phyloP scores from a whole-genome alignment of 2,888 invertebrate species.

The Herminia tarsipennalis region DNA sequence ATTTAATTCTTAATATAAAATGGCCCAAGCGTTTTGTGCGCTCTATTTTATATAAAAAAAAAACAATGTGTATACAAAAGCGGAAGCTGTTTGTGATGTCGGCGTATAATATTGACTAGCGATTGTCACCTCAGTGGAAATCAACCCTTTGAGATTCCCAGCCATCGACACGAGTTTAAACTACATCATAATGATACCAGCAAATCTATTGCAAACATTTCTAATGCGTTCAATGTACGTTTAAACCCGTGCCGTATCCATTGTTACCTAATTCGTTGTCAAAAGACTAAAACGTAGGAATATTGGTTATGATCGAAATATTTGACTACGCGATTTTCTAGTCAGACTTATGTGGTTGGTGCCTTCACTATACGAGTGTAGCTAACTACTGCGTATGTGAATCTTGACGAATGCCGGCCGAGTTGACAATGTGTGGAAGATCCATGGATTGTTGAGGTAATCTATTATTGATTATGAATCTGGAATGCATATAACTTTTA shows the following conservation, averaged over 20 bases:
- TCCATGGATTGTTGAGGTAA: background rate
- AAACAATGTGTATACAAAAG: slow-evolving; percentile 20
- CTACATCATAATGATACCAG: slow-evolving; percentile 10
- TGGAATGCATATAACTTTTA: too few relatives aligned
- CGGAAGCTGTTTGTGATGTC: slow-evolving; percentile 65
- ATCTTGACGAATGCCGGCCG: background rate
- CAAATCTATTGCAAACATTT: background rate
- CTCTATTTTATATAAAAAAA: slow-evolving; percentile 23
- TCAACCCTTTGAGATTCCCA: slow-evolving; percentile 64
- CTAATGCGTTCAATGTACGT: slow-evolving; percentile 21
- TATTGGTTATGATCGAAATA: slow-evolving; percentile 40
- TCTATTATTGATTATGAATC: too few relatives aligned
- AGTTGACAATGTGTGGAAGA: slow-evolving; percentile 4
- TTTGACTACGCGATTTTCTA: slow-evolving; percentile 58
- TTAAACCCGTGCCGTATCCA: slow-evolving; percentile 51
- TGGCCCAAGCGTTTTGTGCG: slow-evolving; percentile 26
- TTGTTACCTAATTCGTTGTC: slow-evolving; percentile 73
- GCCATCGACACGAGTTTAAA: slow-evolving; percentile 53
- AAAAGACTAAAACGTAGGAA: slow-evolving; percentile 53
- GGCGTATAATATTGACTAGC: slow-evolving; percentile 79
- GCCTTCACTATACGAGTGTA: slow-evolving; percentile 9
- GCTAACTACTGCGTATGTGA: background rate
- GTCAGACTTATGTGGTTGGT: slow-evolving; percentile 60
- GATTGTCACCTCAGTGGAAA: slow-evolving; percentile 72
- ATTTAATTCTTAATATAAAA: slow-evolving; percentile 10